Evolutionary conservation across 1,140 invertebrate species (phyloP).

Genomic region (Laupala kohalensis): DNA sequence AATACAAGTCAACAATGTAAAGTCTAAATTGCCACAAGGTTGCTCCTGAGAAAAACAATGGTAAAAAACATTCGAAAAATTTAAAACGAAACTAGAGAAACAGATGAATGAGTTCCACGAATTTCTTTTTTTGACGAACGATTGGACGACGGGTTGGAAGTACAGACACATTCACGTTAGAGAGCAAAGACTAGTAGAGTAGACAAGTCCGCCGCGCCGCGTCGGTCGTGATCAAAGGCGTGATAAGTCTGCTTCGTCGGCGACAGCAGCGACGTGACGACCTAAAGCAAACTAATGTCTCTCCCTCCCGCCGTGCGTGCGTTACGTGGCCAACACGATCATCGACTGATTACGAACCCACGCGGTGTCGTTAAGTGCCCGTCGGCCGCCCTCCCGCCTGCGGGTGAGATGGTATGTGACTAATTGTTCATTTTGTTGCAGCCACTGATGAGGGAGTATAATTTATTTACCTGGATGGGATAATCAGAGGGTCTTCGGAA

Average conservation of each 20-base stretch:
- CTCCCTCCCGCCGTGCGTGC: background rate
- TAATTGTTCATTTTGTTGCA: background rate
- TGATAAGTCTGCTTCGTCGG: too few relatives aligned
- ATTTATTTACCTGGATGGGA: background rate
- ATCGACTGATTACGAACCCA: background rate
- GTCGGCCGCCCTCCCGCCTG: too few relatives aligned
- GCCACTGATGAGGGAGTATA: background rate
- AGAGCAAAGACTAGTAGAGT: too few relatives aligned
- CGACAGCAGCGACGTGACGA: background rate
- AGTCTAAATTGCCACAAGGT: too few relatives aligned
- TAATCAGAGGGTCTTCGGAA: background rate
- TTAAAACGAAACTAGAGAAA: background rate
- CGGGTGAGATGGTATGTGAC: background rate
- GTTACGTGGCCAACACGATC: background rate
- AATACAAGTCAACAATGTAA: too few relatives aligned
- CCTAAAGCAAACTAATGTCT: background rate
- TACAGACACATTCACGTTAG: too few relatives aligned
- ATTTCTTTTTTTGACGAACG: too few relatives aligned
- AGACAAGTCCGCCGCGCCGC: too few relatives aligned
- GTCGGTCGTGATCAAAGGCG: too few relatives aligned
- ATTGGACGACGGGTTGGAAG: too few relatives aligned
- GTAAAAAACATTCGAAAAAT: background rate
- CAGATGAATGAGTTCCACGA: too few relatives aligned
- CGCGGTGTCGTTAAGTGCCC: too few relatives aligned
- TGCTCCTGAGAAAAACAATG: background rate